Evolutionary conservation across 2,888 invertebrate genomes (phyloP).

Genomic region (Tuberolachnus salignus): DNA sequence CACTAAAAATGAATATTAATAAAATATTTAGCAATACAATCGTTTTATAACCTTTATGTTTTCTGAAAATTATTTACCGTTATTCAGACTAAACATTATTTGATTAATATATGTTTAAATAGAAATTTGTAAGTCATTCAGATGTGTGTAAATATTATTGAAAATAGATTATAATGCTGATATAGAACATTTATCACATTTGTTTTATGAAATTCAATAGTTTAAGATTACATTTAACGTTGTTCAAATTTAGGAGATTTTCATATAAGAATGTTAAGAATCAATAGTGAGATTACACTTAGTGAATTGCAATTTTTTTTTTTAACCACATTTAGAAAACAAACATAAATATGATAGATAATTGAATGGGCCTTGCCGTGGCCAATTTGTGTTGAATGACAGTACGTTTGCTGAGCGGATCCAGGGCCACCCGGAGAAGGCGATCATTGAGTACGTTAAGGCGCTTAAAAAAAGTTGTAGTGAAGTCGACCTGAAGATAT

Average conservation of each 20-base stretch:
- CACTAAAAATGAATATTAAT: conserved; percentile 66
- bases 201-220: not conserved
- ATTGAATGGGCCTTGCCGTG: not conserved
- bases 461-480: conserved; percentile 32
- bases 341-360: not conserved
- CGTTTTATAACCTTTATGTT: not conserved
- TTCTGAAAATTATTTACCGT: conserved; percentile 24
- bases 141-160: not conserved
- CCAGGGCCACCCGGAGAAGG: conserved; percentile 10
- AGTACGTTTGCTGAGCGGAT: conserved; percentile 10
- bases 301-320: not conserved
- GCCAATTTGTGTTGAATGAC: conserved; percentile 18
- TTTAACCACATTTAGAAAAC: not conserved
- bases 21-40: not conserved
- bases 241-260: not conserved
- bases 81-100: conserved; percentile 18
- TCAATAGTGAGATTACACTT: not conserved
- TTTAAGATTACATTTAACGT: not conserved
- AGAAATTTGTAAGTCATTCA: conserved; percentile 23
- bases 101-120: conserved; percentile 14
- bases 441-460: conserved; percentile 33
- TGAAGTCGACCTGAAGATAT: conserved; percentile 24
- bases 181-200: not conserved
- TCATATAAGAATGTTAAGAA: not conserved
- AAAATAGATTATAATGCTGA: not conserved